Evolutionary conservation across 2,888 invertebrate species (phyloP).

Genomic region (Seira ritae): DNA sequence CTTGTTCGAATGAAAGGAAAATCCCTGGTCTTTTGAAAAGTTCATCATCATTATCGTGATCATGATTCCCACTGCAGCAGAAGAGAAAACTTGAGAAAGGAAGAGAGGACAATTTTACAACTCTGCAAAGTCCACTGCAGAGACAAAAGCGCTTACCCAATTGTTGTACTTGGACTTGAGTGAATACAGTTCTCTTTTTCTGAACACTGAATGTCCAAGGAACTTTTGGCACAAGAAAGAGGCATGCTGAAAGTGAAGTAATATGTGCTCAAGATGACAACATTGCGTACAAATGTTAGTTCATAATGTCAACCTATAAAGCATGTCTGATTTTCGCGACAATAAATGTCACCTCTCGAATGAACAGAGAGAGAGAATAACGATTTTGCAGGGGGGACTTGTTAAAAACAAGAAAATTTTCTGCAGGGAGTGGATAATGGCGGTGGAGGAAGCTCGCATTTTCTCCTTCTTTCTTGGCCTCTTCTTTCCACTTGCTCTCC

Average conservation of each 20-base stretch:
- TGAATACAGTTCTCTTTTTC: neutral
- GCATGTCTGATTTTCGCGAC: slow-evolving; percentile 55
- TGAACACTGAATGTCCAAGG: neutral
- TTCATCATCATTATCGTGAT: neutral
- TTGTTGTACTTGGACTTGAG: neutral
- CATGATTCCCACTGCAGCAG: neutral
- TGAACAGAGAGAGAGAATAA: slow-evolving; percentile 24
- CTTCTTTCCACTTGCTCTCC: neutral
- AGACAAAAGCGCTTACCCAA: neutral
- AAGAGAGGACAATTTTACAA: neutral
- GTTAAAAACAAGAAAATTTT: neutral
- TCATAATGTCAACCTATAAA: slow-evolving; percentile 62
- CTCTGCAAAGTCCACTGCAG: neutral
- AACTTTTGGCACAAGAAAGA: neutral
- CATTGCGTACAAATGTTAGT: slow-evolving; percentile 55
- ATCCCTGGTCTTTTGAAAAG: slow-evolving; percentile 9
- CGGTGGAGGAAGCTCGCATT: neutral
- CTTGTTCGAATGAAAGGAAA: slow-evolving; percentile 55
- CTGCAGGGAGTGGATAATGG: neutral
- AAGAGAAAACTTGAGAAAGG: neutral
- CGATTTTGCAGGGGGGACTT: neutral
- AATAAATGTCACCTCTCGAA: slow-evolving; percentile 52
- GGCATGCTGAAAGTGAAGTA: slow-evolving; percentile 27
- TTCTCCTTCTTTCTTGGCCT: neutral
- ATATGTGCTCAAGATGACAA: slow-evolving; percentile 47